These are phyloP conservation scores for Papilio glaucus DNA, from an alignment of 1,140 invertebrate genomes.

Conservation along the genomic window DNA sequence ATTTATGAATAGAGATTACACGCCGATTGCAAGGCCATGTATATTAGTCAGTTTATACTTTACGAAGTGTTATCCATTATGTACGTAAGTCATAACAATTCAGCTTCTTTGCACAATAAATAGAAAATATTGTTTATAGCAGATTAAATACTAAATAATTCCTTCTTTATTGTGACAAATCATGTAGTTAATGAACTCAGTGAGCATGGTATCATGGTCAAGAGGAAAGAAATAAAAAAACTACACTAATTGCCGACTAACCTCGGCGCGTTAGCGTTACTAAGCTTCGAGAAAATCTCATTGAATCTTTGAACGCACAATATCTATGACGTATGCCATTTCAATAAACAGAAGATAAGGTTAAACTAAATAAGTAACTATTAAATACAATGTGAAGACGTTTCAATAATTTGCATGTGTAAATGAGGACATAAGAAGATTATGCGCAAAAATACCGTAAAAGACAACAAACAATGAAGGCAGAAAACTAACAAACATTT, in stretches of 20 bases:
- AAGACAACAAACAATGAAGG: not conserved
- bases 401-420: not conserved
- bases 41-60: not conserved
- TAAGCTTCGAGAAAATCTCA: not conserved
- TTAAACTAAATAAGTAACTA: not conserved
- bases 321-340: not conserved
- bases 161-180: constrained; percentile 3
- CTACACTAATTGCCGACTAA: constrained; percentile 19
- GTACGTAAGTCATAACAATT: not conserved
- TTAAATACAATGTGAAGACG: constrained; percentile 16
- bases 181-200: constrained; percentile 3
- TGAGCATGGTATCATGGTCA: constrained; percentile 41
- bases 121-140: not conserved
- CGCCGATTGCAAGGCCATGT: not conserved
- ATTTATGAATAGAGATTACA: constrained; percentile 5
- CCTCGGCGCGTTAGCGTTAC: constrained; percentile 14
- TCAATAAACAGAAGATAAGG: not conserved
- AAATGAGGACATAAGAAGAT: not conserved
- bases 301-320: not conserved
- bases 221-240: constrained; percentile 40
- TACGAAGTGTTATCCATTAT: not conserved
- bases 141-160: not conserved
- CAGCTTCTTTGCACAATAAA: not conserved
- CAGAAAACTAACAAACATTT: constrained; percentile 20
- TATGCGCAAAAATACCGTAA: not conserved